A percentile compares a stretch with the other conserved stretches of the same genome.
Conservation (phyloP, 2,888 invertebrate species). For the Phania funesta region DNA sequence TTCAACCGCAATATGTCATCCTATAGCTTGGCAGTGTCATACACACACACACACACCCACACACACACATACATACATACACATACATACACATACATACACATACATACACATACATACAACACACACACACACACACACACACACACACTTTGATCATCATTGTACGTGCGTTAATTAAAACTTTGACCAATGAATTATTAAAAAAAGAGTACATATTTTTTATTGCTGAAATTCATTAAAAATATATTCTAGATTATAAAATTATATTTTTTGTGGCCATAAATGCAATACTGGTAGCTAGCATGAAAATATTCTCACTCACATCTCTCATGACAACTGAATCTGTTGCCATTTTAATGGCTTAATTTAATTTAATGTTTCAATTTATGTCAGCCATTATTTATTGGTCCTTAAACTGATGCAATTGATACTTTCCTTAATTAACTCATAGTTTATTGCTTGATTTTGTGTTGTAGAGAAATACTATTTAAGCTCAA, state of each 20-base stretch:
- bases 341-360: constrained; percentile 4
- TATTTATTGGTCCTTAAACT: not conserved
- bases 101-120: not conserved
- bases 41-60: not conserved
- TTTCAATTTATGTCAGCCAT: not conserved
- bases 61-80: not conserved
- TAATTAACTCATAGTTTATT: not conserved
- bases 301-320: too few species aligned
- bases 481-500: too few species aligned
- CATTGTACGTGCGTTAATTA: not conserved
- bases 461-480: not conserved
- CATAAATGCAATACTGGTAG: constrained; percentile 8
- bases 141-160: not conserved
- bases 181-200: not conserved
- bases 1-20: constrained; percentile 10
- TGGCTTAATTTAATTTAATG: constrained; percentile 13
- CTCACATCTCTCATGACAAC: not conserved
- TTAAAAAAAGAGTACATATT: too few species aligned
- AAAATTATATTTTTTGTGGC: not conserved
- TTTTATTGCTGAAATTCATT: constrained; percentile 3
- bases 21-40: not conserved
- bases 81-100: not conserved
- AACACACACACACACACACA: too few species aligned
- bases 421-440: not conserved
- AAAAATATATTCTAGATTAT: not conserved